Base-by-base conservation (phyloP, 2,797 vertebrate species). In the Lerista edwardsae region DNA sequence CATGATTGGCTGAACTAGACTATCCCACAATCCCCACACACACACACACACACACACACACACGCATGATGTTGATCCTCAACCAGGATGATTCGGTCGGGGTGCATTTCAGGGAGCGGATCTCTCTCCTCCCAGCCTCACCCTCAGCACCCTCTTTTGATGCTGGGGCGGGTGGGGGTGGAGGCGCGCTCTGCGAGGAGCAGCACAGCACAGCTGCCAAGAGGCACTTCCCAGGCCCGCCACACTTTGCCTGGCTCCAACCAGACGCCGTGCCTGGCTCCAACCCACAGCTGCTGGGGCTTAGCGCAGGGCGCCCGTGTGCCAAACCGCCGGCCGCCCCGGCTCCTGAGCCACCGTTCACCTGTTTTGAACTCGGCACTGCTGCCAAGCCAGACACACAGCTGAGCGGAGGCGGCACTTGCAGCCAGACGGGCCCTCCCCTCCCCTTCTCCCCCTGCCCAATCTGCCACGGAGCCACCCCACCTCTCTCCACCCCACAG, bases 201-300 rank as follows among this genome's bases (percentile, higher is more conserved):
- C 25, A 5, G 17, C 29, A 55, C 79, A 86, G 64, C 27, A 9
- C 93, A 94, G 92, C 92, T 93, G 93, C 84, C 1, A 55, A 1
- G 0, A 0, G 47, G 71, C 75, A 64, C n/a, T 1, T 0, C 0
- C 0, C 25, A 62, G 1, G 0, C 80, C 31, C 3, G 69, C 75
- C 76, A 75, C 75, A 57, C 31, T 27, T 41, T 4, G 11, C 39
- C 64, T 17, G 81, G n/a, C n/a, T n/a, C n/a, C n/a, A n/a, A n/a
- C n/a, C n/a, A 72, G 89, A 82, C 81, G 84, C 78, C 75, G 3
- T 0, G 0, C 47, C 17, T 17, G 79, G 86, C 89, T 92, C 84
- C 90, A 67, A 75, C 10, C 29, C 0, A 41, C 87, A 91, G 86
- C 90, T 93, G 91, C 0, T 0, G n/a, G 67, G 79, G 86, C 75